Conservation (phyloP, 2,888 invertebrate species). For the Cartodere bifasciata region DNA sequence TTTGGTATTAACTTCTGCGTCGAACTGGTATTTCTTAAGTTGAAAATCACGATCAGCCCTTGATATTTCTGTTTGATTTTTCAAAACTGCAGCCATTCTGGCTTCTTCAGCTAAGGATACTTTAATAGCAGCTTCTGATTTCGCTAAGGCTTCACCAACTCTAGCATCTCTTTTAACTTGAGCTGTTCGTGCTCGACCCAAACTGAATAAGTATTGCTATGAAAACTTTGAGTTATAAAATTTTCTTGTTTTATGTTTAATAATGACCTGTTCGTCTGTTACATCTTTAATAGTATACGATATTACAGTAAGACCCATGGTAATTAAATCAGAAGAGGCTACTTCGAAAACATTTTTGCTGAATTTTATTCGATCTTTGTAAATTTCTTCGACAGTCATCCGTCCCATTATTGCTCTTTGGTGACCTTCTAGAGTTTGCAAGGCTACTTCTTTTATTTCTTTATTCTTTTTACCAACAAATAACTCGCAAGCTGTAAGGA, state of each 20-base stretch:
- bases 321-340: constrained; percentile 78
- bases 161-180: constrained; percentile 86
- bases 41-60: constrained; percentile 89
- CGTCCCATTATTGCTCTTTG: constrained; percentile 87
- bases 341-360: constrained; percentile 83
- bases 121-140: constrained; percentile 73
- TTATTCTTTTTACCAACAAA: constrained; percentile 72
- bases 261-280: constrained; percentile 71
- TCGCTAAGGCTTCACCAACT: constrained; percentile 88
- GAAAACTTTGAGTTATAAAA: too few relatives aligned
- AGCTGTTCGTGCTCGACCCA: constrained; percentile 82
- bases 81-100: constrained; percentile 75
- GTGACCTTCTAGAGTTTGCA: constrained; percentile 79
- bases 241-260: too few relatives aligned
- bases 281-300: constrained; percentile 85
- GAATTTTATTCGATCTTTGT: constrained; percentile 84
- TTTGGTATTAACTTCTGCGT: constrained; percentile 81
- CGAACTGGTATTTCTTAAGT: constrained; percentile 85
- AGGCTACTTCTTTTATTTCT: constrained; percentile 74
- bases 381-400: constrained; percentile 87
- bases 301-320: constrained; percentile 86
- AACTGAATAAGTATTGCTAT: constrained; percentile 75
- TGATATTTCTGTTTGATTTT: constrained; percentile 87
- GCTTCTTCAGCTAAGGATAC: constrained; percentile 89
- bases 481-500: constrained; percentile 77